Evolutionary conservation across 2,888 invertebrate genomes (phyloP).

Genomic region (Drosophila merina): DNA sequence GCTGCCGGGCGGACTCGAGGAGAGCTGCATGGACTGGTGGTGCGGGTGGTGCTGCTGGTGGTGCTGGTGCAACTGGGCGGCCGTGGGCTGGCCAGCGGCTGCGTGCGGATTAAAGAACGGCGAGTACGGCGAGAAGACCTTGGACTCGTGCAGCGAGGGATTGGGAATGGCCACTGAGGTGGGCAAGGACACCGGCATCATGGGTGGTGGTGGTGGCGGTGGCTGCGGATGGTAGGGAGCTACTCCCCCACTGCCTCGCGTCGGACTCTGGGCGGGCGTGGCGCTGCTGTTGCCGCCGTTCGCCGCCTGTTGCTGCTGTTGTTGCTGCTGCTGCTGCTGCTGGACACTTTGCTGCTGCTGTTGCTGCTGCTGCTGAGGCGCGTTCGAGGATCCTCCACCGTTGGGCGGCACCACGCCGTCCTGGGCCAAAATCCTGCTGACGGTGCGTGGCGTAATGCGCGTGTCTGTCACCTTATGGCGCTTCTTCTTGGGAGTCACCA

Average conservation of each 20-base stretch:
- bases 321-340: constrained; percentile 56
- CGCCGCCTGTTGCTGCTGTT: constrained; percentile 62
- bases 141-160: constrained; percentile 96
- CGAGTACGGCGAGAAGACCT: constrained; percentile 96
- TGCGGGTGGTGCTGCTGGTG: constrained; percentile 46
- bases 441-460: constrained; percentile 94
- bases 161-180: constrained; percentile 98
- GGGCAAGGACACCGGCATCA: constrained; percentile 94
- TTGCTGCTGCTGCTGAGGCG: constrained; percentile 47
- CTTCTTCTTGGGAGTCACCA: constrained; percentile 98
- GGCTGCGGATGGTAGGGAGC: constrained; percentile 81
- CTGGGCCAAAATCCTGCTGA: constrained; percentile 92
- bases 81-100: constrained; percentile 82
- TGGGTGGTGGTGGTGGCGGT: constrained; percentile 88
- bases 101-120: constrained; percentile 91
- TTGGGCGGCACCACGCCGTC: constrained; percentile 89
- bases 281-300: constrained; percentile 80
- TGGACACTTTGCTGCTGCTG: constrained; percentile 51
- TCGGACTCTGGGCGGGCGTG: constrained; percentile 86
- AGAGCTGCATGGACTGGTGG: constrained; percentile 81
- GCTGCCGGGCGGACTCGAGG: constrained; percentile 85
- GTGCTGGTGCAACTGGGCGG: constrained; percentile 83
- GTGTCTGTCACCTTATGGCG: constrained; percentile 98
- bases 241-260: constrained; percentile 87
- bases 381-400: constrained; percentile 31